Evolutionary conservation across 2,888 invertebrate genomes (phyloP).

Genomic region (Ornithoptera alexandrae): DNA sequence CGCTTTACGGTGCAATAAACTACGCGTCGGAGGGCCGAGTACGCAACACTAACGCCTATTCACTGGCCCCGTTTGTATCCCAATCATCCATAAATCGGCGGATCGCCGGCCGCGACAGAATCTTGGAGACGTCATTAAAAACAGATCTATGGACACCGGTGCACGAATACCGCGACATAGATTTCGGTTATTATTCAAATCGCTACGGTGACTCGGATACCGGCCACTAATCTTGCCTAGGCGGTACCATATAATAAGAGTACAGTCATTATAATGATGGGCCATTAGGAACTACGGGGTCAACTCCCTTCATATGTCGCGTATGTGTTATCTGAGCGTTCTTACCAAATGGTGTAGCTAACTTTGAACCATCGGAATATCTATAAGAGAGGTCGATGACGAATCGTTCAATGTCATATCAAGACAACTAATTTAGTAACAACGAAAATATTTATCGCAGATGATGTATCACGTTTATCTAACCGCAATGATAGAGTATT

Average conservation of each 20-base stretch:
- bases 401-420: not conserved
- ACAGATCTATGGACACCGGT: constrained; percentile 43
- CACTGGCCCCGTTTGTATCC: constrained; percentile 55
- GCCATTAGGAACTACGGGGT: constrained; percentile 18
- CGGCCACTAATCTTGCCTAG: constrained; percentile 34
- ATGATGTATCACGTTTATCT: not conserved
- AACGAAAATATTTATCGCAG: not conserved
- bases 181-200: constrained; percentile 38
- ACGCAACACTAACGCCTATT: constrained; percentile 63
- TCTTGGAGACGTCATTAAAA: constrained; percentile 41
- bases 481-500: not conserved
- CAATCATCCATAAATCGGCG: constrained; percentile 60
- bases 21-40: constrained; percentile 59
- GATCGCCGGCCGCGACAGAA: constrained; percentile 47
- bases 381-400: not conserved
- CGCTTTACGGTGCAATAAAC: constrained; percentile 70
- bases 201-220: constrained; percentile 34
- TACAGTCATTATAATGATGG: constrained; percentile 16
- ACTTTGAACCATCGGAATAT: not conserved
- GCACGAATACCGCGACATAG: constrained; percentile 32
- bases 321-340: constrained; percentile 15
- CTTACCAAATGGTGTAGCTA: constrained; percentile 5
- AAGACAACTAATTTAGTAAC: not conserved
- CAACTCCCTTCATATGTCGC: constrained; percentile 1
- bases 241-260: constrained; percentile 29